Evolutionary conservation across 2,113 vertebrate species (phyloP), one percentile per base, ranked within the genome.

Genomic region (Pomatostomus ruficeps): DNA sequence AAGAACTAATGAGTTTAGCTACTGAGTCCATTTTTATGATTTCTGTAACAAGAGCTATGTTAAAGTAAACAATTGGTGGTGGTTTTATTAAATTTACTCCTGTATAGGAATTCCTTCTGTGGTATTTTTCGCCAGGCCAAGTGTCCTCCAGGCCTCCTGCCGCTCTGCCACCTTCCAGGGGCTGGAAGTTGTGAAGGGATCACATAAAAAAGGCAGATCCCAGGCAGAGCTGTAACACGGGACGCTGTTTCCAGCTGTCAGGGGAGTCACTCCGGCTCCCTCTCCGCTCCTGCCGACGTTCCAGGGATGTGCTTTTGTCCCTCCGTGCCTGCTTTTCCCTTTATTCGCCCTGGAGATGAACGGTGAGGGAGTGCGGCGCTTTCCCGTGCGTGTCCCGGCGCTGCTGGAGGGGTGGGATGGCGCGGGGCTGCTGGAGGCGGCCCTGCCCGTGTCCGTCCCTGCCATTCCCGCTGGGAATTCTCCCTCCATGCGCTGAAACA

Each of bases 21-120:
- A 89, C 95, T 95, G 97, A 95, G 93, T 97, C 97, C 97, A 93
- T 96, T 97, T 97, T 98, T 97, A 97, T 96, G 95, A 97, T 96
- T 97, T 98, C 97, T 97, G 90, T 97, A 97, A 97, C 88, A 96
- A 98, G 95, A 98, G 97, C 97, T 98, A 97, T 97, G 97, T 98
- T 98, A 97, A 98, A 98, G 97, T 97, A 98, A 97, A 96, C 93
- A 94, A 91, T 38, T 98, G 98, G 97, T 98, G 97, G 97, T 97
- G 96, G 97, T 98, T 98, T 97, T 97, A 97, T 97, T 98, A 97
- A 98, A 95, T 97, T 74, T 94, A 70, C 96, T 97, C 91, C 93
- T 97, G 93, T 97, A 95, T 89, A 97, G 97, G 97, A 96, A 89
- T 68, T 97, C 97, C 95, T 97, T 55, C 94, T 96, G 82, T 97